Conservation (phyloP, 1,140 invertebrate species). For the Macrotrachela quadricornifera region DNA sequence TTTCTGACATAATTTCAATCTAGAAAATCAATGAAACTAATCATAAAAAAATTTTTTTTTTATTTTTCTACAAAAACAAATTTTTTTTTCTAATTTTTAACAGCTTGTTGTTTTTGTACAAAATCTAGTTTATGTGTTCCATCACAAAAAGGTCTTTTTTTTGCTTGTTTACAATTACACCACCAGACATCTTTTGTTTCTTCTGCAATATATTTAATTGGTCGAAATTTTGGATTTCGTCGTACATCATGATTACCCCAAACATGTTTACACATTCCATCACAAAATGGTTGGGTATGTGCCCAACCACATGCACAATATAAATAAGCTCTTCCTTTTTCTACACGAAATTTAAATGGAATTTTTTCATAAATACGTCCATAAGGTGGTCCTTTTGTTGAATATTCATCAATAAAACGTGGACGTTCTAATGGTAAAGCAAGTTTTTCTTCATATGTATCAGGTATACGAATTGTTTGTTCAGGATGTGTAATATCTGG, state of each 20-base stretch:
- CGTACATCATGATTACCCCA: slow-evolving; percentile 35
- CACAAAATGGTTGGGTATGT: slow-evolving; percentile 72
- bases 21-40: too few relatives aligned
- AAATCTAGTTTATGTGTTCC: slow-evolving; percentile 59
- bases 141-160: slow-evolving; percentile 85
- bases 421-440: slow-evolving; percentile 12
- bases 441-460: too few relatives aligned
- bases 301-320: slow-evolving; percentile 87
- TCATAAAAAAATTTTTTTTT: too few relatives aligned
- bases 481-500: too few relatives aligned
- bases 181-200: slow-evolving; percentile 85
- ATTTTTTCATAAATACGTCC: slow-evolving; percentile 44
- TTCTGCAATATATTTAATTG: slow-evolving; percentile 56
- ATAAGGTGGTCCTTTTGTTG: slow-evolving; percentile 13
- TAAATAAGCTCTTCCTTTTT: slow-evolving; percentile 55
- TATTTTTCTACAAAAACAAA: too few relatives aligned
- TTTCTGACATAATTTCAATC: too few relatives aligned
- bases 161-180: slow-evolving; percentile 92
- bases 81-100: neutral
- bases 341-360: slow-evolving; percentile 55
- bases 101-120: slow-evolving; percentile 33
- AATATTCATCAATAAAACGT: slow-evolving; percentile 13
- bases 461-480: too few relatives aligned
- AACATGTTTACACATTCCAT: slow-evolving; percentile 59
- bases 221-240: slow-evolving; percentile 31